A percentile compares a stretch with the other conserved stretches of the same genome.
Conservation (phyloP, 1,140 invertebrate genomes). For the Dendroctonus ponderosae region DNA sequence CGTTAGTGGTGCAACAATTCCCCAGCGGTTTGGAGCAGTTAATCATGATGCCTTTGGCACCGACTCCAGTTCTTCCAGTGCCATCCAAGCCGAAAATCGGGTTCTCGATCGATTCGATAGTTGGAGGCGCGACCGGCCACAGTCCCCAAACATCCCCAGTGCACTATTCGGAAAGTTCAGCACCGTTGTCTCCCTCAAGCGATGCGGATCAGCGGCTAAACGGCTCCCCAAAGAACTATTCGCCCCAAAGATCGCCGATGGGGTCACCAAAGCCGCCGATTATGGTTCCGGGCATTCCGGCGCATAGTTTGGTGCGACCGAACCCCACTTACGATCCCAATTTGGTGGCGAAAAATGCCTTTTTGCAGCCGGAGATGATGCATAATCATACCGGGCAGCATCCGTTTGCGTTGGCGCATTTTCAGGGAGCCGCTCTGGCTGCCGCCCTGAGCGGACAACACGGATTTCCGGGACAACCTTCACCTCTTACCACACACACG, state of each 20-base stretch:
- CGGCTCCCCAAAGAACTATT: constrained; percentile 52
- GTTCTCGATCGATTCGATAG: constrained; percentile 93
- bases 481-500: constrained; percentile 59
- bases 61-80: constrained; percentile 79
- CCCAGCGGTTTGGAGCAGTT: constrained; percentile 4
- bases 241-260: constrained; percentile 42
- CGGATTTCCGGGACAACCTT: constrained; percentile 53
- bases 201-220: constrained; percentile 45
- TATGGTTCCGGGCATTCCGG: constrained; percentile 55
- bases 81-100: constrained; percentile 89
- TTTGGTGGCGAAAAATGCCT: constrained; percentile 61
- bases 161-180: constrained; percentile 49
- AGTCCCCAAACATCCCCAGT: constrained; percentile 47
- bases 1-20: neutral
- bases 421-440: constrained; percentile 64
- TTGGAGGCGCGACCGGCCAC: constrained; percentile 63
- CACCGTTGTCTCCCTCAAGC: constrained; percentile 47
- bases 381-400: constrained; percentile 59
- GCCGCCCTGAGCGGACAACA: constrained; percentile 65
- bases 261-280: constrained; percentile 51
- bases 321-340: constrained; percentile 50
- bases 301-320: constrained; percentile 53
- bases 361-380: constrained; percentile 63
- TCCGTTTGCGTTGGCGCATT: constrained; percentile 71
- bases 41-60: constrained; percentile 86